Conservation (phyloP, 2,113 vertebrate species). For the Sylvietta virens region DNA sequence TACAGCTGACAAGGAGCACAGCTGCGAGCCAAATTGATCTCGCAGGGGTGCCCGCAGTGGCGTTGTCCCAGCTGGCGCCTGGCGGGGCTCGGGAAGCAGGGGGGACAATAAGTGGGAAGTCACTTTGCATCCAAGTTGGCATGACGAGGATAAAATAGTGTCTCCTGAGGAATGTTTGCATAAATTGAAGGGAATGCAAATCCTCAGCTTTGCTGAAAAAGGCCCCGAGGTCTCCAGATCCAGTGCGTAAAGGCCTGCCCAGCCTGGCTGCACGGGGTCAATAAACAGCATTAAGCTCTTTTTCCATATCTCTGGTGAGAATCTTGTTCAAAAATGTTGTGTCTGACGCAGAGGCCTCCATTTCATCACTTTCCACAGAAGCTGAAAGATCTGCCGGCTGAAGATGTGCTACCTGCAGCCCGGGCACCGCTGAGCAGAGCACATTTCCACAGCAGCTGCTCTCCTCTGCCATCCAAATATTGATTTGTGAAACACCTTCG, state of each 20-base stretch:
- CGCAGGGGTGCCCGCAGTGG: not conserved
- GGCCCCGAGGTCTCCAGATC: not conserved
- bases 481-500: not conserved
- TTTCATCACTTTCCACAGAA: not conserved
- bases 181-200: not conserved
- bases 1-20: not conserved
- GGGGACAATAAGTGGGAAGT: not conserved
- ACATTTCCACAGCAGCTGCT: not conserved
- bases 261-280: not conserved
- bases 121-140: not conserved
- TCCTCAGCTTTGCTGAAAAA: not conserved
- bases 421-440: not conserved
- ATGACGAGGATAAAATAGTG: not conserved
- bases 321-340: not conserved
- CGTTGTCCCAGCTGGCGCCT: not conserved
- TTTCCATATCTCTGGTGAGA: not conserved
- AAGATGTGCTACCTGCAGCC: not conserved
- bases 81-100: not conserved
- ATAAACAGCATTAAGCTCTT: not conserved
- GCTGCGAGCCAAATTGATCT: conserved; percentile 50
- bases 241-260: not conserved
- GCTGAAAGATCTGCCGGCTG: not conserved
- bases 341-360: not conserved
- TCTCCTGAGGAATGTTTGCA: not conserved
- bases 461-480: not conserved